These are phyloP conservation scores for Formicarius rufipectus DNA, from an alignment of 2,113 vertebrate genomes.

Conservation along the genomic window DNA sequence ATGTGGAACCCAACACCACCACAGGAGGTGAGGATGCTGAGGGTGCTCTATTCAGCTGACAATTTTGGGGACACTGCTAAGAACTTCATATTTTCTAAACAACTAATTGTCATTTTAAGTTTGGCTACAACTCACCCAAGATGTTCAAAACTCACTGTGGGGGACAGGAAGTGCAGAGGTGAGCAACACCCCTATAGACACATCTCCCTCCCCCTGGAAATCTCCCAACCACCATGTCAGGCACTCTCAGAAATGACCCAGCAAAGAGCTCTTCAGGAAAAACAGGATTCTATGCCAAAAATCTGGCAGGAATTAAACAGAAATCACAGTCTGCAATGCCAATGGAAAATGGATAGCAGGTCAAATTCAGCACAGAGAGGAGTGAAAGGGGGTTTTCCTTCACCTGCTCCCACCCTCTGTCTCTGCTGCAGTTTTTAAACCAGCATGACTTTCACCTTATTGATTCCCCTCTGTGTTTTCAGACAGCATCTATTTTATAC, in stretches of 20 bases:
- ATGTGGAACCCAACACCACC: neutral
- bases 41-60: neutral
- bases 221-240: neutral
- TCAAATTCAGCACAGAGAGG: neutral
- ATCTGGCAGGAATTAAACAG: neutral
- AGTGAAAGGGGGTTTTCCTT: neutral
- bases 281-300: neutral
- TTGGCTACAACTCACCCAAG: neutral
- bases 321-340: neutral
- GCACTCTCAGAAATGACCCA: neutral
- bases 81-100: neutral
- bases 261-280: neutral
- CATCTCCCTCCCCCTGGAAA: neutral
- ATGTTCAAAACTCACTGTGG: neutral
- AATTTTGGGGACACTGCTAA: neutral
- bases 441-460: neutral
- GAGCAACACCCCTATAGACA: neutral
- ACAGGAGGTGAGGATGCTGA: neutral
- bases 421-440: neutral
- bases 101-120: neutral
- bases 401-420: neutral
- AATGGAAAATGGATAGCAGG: neutral
- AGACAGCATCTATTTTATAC: neutral
- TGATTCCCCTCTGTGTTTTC: rapidly evolving
- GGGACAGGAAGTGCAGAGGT: neutral